Evolutionary conservation across 2,113 vertebrate species (phyloP), one percentile per base, ranked within the genome.

Genomic region (Paraplagusia blochii): DNA sequence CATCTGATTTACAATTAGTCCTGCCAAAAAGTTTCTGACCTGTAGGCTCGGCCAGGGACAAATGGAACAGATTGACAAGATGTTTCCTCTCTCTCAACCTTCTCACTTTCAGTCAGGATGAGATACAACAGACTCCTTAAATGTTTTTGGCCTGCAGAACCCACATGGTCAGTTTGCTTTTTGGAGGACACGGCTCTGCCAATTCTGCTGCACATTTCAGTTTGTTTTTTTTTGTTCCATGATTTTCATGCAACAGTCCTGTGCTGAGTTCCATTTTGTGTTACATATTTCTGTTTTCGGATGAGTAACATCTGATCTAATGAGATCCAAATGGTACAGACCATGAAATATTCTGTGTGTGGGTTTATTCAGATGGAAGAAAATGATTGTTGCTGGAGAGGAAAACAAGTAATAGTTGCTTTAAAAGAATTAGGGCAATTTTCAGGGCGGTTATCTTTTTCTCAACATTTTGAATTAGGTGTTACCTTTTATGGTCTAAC

Each of bases 1-100:
- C 0, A 35, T 12, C 56, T 78, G 75, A 77, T 78, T 74, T 84
- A 70, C 50, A 72, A 57, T 71, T 38, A 45, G 69, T 43, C 39
- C 11, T 22, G 59, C 70, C 61, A 29, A 39, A 29, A 36, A 68
- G 49, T 73, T 75, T 70, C 57, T 63, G 72, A 79, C 69, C 54
- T 53, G 39, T 51, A 60, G 50, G 52, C 19, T 47, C 34, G 45
- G 50, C 69, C 56, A 66, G 50, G 22, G 22, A 61, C 18, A 69
- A 72, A 64, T 62, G 63, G 69, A 53, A 66, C 66, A 61, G 48
- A 63, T 15, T 17, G 61, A 83, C 72, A 71, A 69, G 58, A 83
- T 53, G 77, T 68, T 63, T 75, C 57, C 64, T 53, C 42, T 63
- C 9, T 40, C 59, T 64, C 53, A 73, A 69, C 61, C 55, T 68